These are phyloP conservation scores for Odobenus rosmarus DNA, from an alignment of 2,113 vertebrate genomes.

Conservation along the genomic window DNA sequence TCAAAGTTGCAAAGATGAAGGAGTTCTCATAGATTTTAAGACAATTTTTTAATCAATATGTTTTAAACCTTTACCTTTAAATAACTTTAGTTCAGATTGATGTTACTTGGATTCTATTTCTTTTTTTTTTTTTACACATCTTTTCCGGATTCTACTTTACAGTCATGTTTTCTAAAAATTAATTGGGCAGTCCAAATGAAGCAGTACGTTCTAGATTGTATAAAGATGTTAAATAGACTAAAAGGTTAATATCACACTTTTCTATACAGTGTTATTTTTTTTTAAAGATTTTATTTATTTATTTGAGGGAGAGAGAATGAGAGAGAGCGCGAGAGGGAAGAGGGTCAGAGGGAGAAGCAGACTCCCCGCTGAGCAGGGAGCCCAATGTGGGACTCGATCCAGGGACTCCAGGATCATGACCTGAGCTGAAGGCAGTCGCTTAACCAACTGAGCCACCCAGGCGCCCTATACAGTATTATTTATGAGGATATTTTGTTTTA, in stretches of 20 bases:
- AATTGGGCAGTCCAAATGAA: background rate
- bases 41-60: background rate
- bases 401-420: no score
- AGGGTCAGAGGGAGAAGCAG: no score
- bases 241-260: slow-evolving; percentile 44
- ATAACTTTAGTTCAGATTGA: slow-evolving; percentile 9
- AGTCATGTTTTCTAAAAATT: slow-evolving; percentile 26
- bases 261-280: slow-evolving; percentile 1
- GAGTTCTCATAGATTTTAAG: background rate
- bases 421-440: no score
- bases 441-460: no score
- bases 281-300: no score
- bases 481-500: slow-evolving; percentile 25
- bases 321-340: no score
- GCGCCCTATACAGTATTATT: background rate
- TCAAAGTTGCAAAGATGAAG: background rate
- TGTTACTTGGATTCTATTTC: slow-evolving; percentile 10
- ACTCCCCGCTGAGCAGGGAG: no score
- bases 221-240: slow-evolving; percentile 19
- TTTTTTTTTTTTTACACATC: background rate
- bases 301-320: no score
- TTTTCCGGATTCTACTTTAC: background rate
- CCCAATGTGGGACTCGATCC: no score
- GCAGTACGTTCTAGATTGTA: slow-evolving; percentile 25
- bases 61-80: slow-evolving; percentile 47